phyloP scores from a whole-genome alignment of 2,888 invertebrate species.

The Synergus itoensis region DNA sequence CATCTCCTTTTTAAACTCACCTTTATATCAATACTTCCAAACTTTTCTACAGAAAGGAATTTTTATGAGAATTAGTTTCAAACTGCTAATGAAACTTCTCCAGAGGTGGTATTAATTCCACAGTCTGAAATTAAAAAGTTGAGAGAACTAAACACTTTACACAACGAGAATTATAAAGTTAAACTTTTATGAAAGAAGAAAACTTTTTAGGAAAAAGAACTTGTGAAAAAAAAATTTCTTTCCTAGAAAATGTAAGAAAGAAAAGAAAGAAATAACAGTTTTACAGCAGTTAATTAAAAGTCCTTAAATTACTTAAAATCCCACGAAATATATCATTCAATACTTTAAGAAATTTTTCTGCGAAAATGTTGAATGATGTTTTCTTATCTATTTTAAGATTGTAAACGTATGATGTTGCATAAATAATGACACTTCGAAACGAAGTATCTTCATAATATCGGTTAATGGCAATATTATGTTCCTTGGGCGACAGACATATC shows the following conservation, averaged over 20 bases:
- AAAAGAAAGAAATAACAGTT: background rate
- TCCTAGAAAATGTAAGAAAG: background rate
- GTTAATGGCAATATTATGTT: constrained; percentile 17
- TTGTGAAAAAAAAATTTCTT: background rate
- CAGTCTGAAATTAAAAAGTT: background rate
- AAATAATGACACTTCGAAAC: background rate
- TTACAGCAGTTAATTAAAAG: no score
- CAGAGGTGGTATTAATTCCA: background rate
- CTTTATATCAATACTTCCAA: constrained; percentile 30
- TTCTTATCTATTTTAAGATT: background rate
- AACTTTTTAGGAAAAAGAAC: no score
- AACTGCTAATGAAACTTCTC: constrained; percentile 25
- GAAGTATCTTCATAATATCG: constrained; percentile 1
- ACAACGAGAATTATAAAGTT: background rate
- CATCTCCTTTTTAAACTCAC: background rate
- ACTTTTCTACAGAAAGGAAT: constrained; percentile 43
- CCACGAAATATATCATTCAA: no score
- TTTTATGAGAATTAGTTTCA: constrained; percentile 9
- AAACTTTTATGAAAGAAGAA: no score
- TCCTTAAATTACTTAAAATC: no score
- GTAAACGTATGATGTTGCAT: background rate
- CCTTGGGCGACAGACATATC: background rate
- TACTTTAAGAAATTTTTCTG: background rate
- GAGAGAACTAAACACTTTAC: background rate
- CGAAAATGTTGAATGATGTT: background rate